These are phyloP conservation scores for Buathra laborator DNA, from an alignment of 2,888 invertebrate species.

Conservation along the genomic window DNA sequence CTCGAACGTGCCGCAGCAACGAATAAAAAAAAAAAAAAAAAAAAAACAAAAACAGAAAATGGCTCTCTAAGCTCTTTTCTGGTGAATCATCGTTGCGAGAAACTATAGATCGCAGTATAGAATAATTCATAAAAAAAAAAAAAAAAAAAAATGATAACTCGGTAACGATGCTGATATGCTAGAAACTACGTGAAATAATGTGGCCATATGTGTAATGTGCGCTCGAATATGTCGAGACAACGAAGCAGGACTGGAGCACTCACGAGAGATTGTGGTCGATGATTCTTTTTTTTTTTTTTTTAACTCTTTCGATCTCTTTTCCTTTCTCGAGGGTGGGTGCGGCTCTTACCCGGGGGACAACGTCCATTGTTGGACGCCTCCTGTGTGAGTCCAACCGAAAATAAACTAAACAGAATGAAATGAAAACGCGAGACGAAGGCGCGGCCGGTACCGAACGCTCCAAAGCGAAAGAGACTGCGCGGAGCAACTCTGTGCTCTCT, in stretches of 20 bases:
- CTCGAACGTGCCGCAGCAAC: background rate
- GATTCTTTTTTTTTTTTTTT: constrained; percentile 15
- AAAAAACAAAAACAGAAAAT: background rate
- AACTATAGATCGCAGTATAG: background rate
- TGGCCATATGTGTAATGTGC: background rate
- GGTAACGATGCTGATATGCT: background rate
- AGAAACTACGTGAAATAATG: background rate
- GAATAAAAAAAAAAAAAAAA: background rate
- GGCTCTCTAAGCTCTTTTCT: background rate
- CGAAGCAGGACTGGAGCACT: background rate
- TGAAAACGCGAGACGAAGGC: constrained; percentile 61
- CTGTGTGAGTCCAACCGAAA: constrained; percentile 45
- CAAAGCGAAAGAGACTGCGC: constrained; percentile 46
- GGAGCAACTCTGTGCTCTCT: constrained; percentile 31
- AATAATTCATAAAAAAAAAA: background rate
- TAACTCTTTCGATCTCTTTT: constrained; percentile 40
- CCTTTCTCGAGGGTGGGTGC: constrained; percentile 57
- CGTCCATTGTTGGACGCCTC: constrained; percentile 65
- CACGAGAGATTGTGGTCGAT: constrained; percentile 19
- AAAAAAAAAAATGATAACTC: background rate
- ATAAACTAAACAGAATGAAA: constrained; percentile 56
- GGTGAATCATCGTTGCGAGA: background rate
- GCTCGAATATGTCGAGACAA: background rate
- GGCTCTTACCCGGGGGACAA: constrained; percentile 58
- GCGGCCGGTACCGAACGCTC: constrained; percentile 61